Conservation (phyloP, 2,113 vertebrate genomes). For the Microtus oregoni region DNA sequence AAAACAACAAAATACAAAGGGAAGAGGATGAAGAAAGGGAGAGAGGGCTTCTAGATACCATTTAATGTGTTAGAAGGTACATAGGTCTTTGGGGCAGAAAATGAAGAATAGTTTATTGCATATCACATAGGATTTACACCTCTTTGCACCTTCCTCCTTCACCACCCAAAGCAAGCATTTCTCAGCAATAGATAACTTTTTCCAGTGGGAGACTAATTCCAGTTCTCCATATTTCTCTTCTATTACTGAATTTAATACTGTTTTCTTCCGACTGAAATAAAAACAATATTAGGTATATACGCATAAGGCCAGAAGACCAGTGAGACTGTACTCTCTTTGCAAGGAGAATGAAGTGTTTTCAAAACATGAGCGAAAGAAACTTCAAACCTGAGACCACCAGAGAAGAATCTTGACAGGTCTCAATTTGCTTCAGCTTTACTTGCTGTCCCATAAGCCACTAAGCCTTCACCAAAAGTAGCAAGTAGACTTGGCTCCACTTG, state of each 20-base stretch:
- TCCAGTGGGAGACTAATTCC: background rate
- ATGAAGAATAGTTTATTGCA: background rate
- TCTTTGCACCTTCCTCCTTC: background rate
- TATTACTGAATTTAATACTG: slow-evolving; percentile 23
- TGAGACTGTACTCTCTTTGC: background rate
- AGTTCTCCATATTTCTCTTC: slow-evolving; percentile 7
- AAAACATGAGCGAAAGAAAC: background rate
- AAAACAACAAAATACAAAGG: background rate
- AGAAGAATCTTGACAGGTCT: background rate
- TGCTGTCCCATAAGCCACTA: background rate
- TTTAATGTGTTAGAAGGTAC: background rate
- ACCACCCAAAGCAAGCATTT: background rate
- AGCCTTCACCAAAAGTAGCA: background rate
- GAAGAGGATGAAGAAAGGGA: background rate
- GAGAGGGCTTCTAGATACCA: too few relatives aligned
- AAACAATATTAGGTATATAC: background rate
- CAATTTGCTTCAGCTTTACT: background rate
- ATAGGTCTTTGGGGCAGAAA: background rate
- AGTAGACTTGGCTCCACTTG: background rate
- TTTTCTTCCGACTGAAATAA: background rate
- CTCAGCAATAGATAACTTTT: background rate
- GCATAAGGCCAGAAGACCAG: background rate
- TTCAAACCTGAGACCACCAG: background rate
- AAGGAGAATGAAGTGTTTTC: background rate
- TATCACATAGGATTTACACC: background rate